Percentiles rank a stretch among this genome's conserved stretches.
phyloP scores from a whole-genome alignment of 1,140 invertebrate genomes.

The Kradibia gibbosae region DNA sequence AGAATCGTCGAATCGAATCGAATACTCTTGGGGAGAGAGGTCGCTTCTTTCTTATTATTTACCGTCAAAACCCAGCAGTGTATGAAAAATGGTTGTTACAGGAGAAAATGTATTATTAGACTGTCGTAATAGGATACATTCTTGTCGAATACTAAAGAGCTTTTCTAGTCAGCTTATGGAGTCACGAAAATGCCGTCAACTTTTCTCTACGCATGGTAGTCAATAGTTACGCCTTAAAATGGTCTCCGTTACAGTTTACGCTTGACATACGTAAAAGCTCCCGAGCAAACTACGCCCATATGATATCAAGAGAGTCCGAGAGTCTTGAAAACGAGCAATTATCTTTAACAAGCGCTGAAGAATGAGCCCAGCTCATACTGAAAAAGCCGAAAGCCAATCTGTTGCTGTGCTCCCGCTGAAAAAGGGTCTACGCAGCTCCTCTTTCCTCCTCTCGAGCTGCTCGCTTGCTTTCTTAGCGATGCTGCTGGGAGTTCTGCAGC shows the following conservation, averaged over 20 bases:
- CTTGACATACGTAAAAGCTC: background rate
- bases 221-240: background rate
- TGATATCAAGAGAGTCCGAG: background rate
- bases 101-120: background rate
- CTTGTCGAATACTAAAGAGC: background rate
- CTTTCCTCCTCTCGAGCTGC: background rate
- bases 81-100: too few species aligned
- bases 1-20: too few species aligned
- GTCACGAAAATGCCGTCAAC: background rate
- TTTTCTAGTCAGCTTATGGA: background rate
- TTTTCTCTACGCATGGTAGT: background rate
- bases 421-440: background rate
- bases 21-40: too few species aligned
- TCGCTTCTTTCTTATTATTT: too few species aligned
- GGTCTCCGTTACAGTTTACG: background rate
- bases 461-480: background rate
- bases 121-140: background rate
- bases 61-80: too few species aligned
- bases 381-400: conserved; percentile 27
- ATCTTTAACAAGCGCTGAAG: conserved; percentile 41
- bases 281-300: background rate
- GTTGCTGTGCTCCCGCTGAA: background rate
- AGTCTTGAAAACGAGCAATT: conserved; percentile 34
- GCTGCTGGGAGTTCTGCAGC: background rate
- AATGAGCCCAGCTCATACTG: background rate